A percentile compares a stretch with the other conserved stretches of the same genome.
These are phyloP conservation scores for Amia ocellicauda DNA, from an alignment of 2,113 vertebrate genomes.

Conservation along the genomic window DNA sequence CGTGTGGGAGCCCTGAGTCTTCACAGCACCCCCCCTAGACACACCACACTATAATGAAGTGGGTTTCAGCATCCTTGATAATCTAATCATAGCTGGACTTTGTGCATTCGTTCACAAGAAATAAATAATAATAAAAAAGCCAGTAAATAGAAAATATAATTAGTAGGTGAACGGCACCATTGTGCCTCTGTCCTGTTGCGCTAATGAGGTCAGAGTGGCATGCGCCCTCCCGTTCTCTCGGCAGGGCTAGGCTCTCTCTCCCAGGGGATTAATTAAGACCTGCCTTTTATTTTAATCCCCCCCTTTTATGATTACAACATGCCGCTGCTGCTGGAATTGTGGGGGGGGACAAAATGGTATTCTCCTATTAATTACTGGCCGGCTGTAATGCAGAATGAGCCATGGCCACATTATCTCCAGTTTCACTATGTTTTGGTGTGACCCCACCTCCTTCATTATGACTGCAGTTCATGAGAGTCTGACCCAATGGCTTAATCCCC, in stretches of 20 bases:
- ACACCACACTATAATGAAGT: background rate
- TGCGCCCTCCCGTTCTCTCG: background rate
- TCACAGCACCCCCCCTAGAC: background rate
- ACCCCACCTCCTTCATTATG: too few relatives aligned
- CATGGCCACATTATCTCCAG: too few relatives aligned
- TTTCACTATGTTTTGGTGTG: too few relatives aligned
- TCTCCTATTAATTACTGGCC: too few relatives aligned
- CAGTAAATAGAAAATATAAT: constrained; percentile 8
- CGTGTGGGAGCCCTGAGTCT: background rate
- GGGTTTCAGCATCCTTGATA: background rate
- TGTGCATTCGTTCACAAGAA: background rate
- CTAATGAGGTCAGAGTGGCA: background rate
- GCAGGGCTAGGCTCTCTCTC: background rate
- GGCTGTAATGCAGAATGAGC: too few relatives aligned
- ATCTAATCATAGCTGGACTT: constrained; percentile 14
- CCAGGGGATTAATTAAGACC: constrained; percentile 3
- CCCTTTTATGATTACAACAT: background rate
- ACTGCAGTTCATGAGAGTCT: too few relatives aligned
- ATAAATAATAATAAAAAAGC: too few relatives aligned
- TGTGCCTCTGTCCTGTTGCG: background rate
- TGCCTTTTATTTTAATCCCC: constrained; percentile 1
- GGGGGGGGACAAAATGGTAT: too few relatives aligned
- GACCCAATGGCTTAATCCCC: too few relatives aligned
- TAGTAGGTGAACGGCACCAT: background rate
- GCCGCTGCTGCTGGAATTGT: constrained; percentile 7